These are phyloP conservation scores for Lasaia peninsularis DNA, from an alignment of 1,140 invertebrate species.

Conservation along the genomic window DNA sequence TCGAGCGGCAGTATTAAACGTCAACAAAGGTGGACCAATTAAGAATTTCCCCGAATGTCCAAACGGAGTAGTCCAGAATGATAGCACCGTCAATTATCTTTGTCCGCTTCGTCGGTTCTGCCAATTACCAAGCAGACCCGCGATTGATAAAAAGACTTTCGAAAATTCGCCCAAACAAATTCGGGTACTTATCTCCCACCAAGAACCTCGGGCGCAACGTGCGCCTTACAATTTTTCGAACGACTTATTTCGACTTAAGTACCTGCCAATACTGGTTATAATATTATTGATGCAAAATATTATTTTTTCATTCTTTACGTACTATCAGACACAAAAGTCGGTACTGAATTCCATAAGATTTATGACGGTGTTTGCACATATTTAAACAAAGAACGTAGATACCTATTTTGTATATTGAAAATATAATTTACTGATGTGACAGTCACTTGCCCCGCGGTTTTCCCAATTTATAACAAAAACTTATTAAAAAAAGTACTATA, in stretches of 20 bases:
- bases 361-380: too few relatives aligned
- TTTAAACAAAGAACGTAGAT: too few relatives aligned
- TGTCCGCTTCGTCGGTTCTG: conserved; percentile 45
- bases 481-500: too few relatives aligned
- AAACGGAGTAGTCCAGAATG: conserved; percentile 63
- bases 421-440: too few relatives aligned
- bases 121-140: conserved; percentile 62
- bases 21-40: conserved; percentile 73
- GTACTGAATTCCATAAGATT: too few relatives aligned
- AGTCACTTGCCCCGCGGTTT: too few relatives aligned
- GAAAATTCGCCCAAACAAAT: conserved; percentile 67
- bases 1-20: conserved; percentile 65
- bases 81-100: conserved; percentile 68
- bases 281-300: neutral
- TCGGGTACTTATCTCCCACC: conserved; percentile 46
- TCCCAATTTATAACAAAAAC: too few relatives aligned
- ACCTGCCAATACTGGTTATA: neutral
- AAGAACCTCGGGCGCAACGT: conserved; percentile 45
- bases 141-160: conserved; percentile 70
- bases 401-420: too few relatives aligned
- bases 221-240: conserved; percentile 37
- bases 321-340: neutral
- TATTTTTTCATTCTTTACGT: neutral
- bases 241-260: conserved; percentile 34
- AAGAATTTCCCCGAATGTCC: conserved; percentile 73